Percentiles rank a stretch among this genome's conserved stretches.
phyloP scores from a whole-genome alignment of 2,888 invertebrate species.

The Xestia c-nigrum region DNA sequence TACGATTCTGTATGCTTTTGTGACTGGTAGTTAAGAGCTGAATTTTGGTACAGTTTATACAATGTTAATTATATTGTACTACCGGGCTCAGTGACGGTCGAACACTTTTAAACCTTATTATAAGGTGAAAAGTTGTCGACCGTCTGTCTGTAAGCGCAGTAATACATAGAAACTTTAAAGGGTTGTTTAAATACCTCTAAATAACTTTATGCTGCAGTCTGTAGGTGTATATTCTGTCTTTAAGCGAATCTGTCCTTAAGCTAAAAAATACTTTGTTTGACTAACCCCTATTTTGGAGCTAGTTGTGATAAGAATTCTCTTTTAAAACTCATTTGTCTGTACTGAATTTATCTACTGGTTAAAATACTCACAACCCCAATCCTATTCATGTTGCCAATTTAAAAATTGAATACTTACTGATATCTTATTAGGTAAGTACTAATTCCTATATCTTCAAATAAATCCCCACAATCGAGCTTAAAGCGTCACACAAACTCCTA shows the following conservation, averaged over 20 bases:
- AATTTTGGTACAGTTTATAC: background rate
- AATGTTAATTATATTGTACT: background rate
- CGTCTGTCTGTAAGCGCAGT: too few relatives aligned
- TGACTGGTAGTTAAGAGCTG: background rate
- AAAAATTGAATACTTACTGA: background rate
- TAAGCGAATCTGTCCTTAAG: too few relatives aligned
- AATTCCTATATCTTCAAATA: background rate
- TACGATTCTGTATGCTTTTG: constrained; percentile 3
- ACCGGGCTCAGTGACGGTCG: too few relatives aligned
- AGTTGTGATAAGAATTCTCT: background rate
- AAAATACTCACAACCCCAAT: background rate
- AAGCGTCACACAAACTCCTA: background rate
- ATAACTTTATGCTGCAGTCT: background rate
- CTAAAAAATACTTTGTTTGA: background rate
- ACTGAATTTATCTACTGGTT: background rate
- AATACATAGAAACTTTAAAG: background rate
- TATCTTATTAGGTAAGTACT: background rate
- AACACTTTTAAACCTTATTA: too few relatives aligned
- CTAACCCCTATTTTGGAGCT: background rate
- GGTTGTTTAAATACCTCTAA: background rate
- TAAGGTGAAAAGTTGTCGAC: too few relatives aligned
- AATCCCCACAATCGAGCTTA: background rate
- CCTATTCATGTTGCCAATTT: background rate
- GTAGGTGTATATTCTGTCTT: too few relatives aligned
- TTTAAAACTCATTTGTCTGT: background rate